phyloP scores from a whole-genome alignment of 2,113 vertebrate species.

The Lates calcarifer region DNA sequence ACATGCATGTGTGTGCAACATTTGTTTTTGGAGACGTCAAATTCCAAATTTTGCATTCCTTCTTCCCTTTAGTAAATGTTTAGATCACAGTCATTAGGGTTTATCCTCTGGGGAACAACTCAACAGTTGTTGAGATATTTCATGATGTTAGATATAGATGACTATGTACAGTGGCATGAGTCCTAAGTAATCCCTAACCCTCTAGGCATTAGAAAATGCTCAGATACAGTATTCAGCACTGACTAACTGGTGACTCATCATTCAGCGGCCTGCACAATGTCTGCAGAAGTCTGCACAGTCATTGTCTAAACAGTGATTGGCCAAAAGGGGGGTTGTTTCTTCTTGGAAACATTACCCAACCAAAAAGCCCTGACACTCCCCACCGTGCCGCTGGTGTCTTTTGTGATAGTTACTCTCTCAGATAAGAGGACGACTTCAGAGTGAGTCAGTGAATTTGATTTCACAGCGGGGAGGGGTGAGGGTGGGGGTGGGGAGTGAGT shows the following conservation, averaged over 20 bases:
- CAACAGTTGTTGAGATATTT: background rate
- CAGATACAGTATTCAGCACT: slow-evolving; percentile 13
- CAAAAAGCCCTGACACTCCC: slow-evolving; percentile 28
- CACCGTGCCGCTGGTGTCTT: background rate
- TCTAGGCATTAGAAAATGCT: background rate
- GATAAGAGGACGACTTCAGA: slow-evolving; percentile 50
- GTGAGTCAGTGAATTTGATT: slow-evolving; percentile 67
- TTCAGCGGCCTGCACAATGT: slow-evolving; percentile 31
- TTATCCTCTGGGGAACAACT: background rate
- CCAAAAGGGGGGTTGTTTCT: slow-evolving; percentile 24
- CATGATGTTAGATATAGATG: background rate
- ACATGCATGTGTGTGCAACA: too few relatives aligned
- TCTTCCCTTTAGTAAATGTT: too few relatives aligned
- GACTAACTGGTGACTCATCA: slow-evolving; percentile 59
- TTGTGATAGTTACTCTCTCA: slow-evolving; percentile 32
- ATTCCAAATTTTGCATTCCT: too few relatives aligned
- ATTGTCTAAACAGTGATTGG: slow-evolving; percentile 46
- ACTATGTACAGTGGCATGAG: background rate
- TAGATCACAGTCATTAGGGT: background rate
- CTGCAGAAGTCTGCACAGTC: slow-evolving; percentile 61
- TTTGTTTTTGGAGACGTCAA: too few relatives aligned
- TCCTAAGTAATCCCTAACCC: background rate
- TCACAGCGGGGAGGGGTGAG: background rate
- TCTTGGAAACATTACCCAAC: slow-evolving; percentile 44
- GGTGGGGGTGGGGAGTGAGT: background rate